A percentile compares a stretch with the other conserved stretches of the same genome.
Evolutionary conservation across 2,797 vertebrate genomes (phyloP).

Genomic region (Macropus fuliginosus): DNA sequence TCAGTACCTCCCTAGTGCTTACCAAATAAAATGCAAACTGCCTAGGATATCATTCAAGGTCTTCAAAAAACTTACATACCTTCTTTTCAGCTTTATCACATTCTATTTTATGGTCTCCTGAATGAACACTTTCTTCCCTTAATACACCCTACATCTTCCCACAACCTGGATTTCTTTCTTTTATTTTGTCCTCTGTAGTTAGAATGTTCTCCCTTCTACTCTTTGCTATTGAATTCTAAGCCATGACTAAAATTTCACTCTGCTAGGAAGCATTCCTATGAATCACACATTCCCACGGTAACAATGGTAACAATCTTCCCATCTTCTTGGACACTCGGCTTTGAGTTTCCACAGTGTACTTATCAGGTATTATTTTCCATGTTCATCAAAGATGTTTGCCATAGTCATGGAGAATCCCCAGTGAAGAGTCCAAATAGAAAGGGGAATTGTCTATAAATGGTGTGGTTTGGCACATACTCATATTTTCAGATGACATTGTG

Average conservation of each 20-base stretch:
- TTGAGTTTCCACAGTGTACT: not conserved
- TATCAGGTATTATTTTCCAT: not conserved
- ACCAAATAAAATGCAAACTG: not conserved
- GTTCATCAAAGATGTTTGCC: not conserved
- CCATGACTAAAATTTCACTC: not conserved
- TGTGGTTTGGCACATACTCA: not conserved
- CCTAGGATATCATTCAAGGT: not conserved
- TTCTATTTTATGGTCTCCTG: not conserved
- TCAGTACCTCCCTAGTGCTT: not conserved
- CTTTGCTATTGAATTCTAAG: not conserved
- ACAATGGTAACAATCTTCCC: not conserved
- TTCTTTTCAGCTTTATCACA: not conserved
- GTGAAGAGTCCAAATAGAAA: not conserved
- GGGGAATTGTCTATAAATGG: not conserved
- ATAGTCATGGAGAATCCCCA: not conserved
- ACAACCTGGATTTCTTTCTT: too few relatives aligned
- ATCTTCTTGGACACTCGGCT: not conserved
- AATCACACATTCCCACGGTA: not conserved
- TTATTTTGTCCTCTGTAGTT: not conserved
- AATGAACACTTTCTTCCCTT: not conserved
- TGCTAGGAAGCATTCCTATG: not conserved
- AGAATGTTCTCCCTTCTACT: not conserved
- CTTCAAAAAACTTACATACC: not conserved
- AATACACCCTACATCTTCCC: not conserved
- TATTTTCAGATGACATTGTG: not conserved